These are phyloP conservation scores for Chaetops frenatus DNA, from an alignment of 2,113 vertebrate species.

Conservation along the genomic window DNA sequence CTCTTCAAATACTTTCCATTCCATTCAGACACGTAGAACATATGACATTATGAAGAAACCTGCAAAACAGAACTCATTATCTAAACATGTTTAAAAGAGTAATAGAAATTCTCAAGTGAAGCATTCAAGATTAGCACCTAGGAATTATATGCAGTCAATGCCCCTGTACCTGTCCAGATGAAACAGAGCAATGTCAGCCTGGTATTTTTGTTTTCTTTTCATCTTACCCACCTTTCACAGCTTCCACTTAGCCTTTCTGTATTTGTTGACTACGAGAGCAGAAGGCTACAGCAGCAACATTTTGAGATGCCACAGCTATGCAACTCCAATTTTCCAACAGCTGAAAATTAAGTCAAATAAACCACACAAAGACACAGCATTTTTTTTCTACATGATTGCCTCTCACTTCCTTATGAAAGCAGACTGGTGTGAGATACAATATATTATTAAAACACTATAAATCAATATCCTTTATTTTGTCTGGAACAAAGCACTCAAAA, in stretches of 20 bases:
- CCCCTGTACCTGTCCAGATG: not conserved
- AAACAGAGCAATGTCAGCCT: not conserved
- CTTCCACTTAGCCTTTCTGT: not conserved
- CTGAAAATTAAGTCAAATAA: not conserved
- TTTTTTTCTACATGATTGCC: not conserved
- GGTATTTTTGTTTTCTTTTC: not conserved
- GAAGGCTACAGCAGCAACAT: not conserved
- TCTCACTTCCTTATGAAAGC: not conserved
- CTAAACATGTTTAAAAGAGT: not conserved
- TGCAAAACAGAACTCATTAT: not conserved
- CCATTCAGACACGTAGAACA: not conserved
- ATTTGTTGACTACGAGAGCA: not conserved
- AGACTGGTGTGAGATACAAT: not conserved
- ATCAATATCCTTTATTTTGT: not conserved
- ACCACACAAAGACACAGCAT: not conserved
- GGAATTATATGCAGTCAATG: not conserved
- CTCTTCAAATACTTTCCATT: not conserved
- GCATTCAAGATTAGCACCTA: not conserved
- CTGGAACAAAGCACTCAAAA: not conserved
- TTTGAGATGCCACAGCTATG: not conserved
- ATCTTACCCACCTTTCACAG: not conserved
- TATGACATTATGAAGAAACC: not conserved
- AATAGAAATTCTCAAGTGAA: not conserved
- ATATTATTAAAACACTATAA: not conserved
- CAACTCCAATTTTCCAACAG: not conserved